Evolutionary conservation across 2,888 invertebrate genomes (phyloP), one percentile per base, ranked within the genome.

Genomic region (Acleris holmiana): DNA sequence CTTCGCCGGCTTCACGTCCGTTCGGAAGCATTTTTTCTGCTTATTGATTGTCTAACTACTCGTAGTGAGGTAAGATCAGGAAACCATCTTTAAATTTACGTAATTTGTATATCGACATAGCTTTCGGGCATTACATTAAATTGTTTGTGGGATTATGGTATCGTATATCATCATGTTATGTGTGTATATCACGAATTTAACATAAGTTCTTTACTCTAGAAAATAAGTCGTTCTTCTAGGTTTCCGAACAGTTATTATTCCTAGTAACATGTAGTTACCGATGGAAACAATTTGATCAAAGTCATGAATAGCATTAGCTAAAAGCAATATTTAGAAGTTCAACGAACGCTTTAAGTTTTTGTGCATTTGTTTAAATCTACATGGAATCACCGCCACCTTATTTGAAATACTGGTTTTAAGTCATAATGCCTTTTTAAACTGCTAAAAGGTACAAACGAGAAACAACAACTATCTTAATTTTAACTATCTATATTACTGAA

Each of bases 331-430:
- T 4, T 35, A 21, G 47, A 40, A 73, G 77, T 73, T 75, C 77
- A 77, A 77, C 61, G 73, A 67, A 72, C 78, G 69, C 75, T 76
- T 78, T 71, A 35, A 46, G 59, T 55, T 60, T 54, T 65, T 65
- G n/a, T 58, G 35, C 41, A 74, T 65, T 41, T 68, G 68, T 48
- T 63, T 75, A 73, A 78, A 71, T 70, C 68, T 68, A 73, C 75
- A 73, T 70, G 61, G 73, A 71, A 73, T 72, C 70, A 70, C 67
- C 29, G 0, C 29, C 46, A 49, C 68, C 71, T 66, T 68, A 66
- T 69, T 67, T 49, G 57, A 53, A 63, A 68, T 64, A 72, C 71
- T 66, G 40, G 69, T 69, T 69, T 63, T 7, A 62, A 66, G 65
- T 67, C 66, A 72, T 67, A 53, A 13, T 17, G 48, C 48, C 48